Evolutionary conservation across 2,888 invertebrate genomes (phyloP).

Genomic region (Tinea pellionella): DNA sequence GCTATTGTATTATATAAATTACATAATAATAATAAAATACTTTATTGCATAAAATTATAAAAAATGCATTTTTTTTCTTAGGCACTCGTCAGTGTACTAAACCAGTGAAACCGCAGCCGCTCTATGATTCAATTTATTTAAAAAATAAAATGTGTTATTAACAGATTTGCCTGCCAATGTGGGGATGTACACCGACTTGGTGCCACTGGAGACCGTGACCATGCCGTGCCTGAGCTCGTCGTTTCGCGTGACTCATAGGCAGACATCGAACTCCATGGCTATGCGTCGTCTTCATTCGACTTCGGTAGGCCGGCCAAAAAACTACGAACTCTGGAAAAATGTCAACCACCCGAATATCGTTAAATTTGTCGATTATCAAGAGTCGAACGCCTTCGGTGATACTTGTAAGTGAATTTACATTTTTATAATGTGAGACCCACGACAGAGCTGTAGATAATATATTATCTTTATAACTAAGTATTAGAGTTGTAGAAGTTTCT

Average conservation of each 20-base stretch:
- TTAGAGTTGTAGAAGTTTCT: too few relatives aligned
- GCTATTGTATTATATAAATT: too few relatives aligned
- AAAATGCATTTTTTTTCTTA: too few relatives aligned
- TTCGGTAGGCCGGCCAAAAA: conserved; percentile 85
- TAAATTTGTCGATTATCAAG: conserved; percentile 91
- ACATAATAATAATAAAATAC: too few relatives aligned
- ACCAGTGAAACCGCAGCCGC: too few relatives aligned
- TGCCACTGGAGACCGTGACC: conserved; percentile 79
- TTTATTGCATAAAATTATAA: too few relatives aligned
- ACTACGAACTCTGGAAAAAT: conserved; percentile 96
- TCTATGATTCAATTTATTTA: too few relatives aligned
- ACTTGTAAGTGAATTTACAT: conserved; percentile 78
- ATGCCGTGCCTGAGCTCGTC: conserved; percentile 83
- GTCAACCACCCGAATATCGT: conserved; percentile 95
- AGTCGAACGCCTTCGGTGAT: conserved; percentile 96
- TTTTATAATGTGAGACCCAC: neutral
- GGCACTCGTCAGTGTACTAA: too few relatives aligned
- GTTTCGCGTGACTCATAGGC: conserved; percentile 90
- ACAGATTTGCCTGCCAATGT: conserved; percentile 82
- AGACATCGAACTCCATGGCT: conserved; percentile 87
- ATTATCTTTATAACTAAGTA: too few relatives aligned
- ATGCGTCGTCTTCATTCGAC: conserved; percentile 88
- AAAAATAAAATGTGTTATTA: too few relatives aligned
- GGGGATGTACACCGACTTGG: conserved; percentile 90
- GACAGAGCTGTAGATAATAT: too few relatives aligned